phyloP scores from a whole-genome alignment of 2,113 vertebrate species.

The Macrotis lagotis region DNA sequence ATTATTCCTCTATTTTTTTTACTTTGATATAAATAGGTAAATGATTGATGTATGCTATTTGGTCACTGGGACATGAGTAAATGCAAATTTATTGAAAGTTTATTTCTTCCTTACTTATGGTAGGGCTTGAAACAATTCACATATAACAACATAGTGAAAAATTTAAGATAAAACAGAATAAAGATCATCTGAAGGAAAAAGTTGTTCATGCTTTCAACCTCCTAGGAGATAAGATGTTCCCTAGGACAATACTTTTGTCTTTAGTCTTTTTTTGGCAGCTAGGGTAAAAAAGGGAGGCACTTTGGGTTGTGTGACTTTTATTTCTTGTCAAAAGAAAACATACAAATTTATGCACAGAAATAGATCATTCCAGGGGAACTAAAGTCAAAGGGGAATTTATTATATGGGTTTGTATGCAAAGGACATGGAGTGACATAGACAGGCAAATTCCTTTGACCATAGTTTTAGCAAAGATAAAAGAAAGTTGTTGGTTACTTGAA shows the following conservation, averaged over 20 bases:
- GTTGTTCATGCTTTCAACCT: not conserved
- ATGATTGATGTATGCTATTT: not conserved
- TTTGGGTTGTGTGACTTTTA: not conserved
- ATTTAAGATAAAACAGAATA: not conserved
- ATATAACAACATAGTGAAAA: not conserved
- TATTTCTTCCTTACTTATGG: not conserved
- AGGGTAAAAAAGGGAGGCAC: not conserved
- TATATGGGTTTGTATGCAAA: not conserved
- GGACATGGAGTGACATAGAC: not conserved
- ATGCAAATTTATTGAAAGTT: not conserved
- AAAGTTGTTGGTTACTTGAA: not conserved
- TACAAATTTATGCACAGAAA: not conserved
- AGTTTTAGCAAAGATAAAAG: not conserved
- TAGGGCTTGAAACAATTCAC: not conserved
- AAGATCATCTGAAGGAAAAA: not conserved
- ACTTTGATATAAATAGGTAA: not conserved
- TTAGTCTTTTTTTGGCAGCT: not conserved
- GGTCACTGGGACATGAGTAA: not conserved
- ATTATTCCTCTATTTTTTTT: not conserved
- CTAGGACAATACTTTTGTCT: not conserved
- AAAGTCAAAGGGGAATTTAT: not conserved
- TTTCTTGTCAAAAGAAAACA: not conserved
- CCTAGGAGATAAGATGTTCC: not conserved
- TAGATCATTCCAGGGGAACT: not conserved
- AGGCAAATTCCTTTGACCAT: not conserved